Conservation (phyloP, 2,113 vertebrate genomes). For the Cebidichthys violaceus region DNA sequence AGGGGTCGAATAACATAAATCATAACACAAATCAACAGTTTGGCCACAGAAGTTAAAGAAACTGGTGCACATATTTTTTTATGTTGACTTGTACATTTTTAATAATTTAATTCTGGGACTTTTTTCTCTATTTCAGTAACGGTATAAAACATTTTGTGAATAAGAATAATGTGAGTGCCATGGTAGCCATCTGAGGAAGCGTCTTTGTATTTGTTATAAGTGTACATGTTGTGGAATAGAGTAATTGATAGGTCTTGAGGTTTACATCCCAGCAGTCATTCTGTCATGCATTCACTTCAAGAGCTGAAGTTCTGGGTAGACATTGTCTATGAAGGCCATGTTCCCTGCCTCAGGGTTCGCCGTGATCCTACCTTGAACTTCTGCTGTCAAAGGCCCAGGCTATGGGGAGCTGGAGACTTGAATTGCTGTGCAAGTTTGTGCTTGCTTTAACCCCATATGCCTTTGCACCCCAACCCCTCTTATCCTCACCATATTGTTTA, state of each 20-base stretch:
- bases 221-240: constrained; percentile 47
- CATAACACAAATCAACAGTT: constrained; percentile 19
- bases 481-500: constrained; percentile 78
- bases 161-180: constrained; percentile 2
- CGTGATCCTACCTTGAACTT: constrained; percentile 82
- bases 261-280: constrained; percentile 55
- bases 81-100: background rate
- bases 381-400: constrained; percentile 74
- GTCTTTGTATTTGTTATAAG: constrained; percentile 32
- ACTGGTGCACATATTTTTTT: background rate
- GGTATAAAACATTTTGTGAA: background rate
- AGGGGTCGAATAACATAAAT: constrained; percentile 19
- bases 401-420: constrained; percentile 61
- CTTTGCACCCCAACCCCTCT: constrained; percentile 59
- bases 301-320: constrained; percentile 62
- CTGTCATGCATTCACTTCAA: constrained; percentile 41
- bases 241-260: constrained; percentile 46
- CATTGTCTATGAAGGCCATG: constrained; percentile 61
- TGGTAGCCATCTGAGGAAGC: background rate
- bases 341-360: constrained; percentile 69
- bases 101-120: background rate
- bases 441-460: constrained; percentile 77
- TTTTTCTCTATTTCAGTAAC: background rate
- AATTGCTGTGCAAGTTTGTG: constrained; percentile 79
- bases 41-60: background rate